Percentiles rank a stretch among this genome's conserved stretches.
These are phyloP conservation scores for Plebejus argus DNA, from an alignment of 2,888 invertebrate species.

Conservation along the genomic window DNA sequence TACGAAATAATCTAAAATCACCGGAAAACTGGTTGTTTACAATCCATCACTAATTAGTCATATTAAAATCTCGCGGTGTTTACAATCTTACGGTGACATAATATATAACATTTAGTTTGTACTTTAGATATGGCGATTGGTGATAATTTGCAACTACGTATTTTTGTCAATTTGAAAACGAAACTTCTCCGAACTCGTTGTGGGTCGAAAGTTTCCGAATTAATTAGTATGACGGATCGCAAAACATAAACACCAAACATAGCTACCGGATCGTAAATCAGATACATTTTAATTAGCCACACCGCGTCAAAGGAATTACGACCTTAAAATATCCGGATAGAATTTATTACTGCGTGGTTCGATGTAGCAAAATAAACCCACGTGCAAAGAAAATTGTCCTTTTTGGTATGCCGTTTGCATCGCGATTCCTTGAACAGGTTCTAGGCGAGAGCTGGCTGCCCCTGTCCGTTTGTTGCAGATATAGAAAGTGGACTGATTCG, in stretches of 20 bases:
- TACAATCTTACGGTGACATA: too few relatives aligned
- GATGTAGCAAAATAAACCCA: conserved; percentile 36
- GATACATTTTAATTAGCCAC: conserved; percentile 12
- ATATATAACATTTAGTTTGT: too few relatives aligned
- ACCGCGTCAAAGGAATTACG: background rate
- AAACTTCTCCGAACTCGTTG: conserved; percentile 14
- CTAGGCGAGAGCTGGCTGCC: conserved; percentile 60
- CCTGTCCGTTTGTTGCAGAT: conserved; percentile 45
- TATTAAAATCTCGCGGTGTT: too few relatives aligned
- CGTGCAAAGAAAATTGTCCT: conserved; percentile 42
- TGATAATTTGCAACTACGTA: background rate
- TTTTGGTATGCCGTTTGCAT: conserved; percentile 62
- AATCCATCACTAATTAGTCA: too few relatives aligned
- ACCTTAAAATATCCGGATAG: background rate
- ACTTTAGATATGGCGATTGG: background rate
- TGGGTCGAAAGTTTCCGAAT: conserved; percentile 23
- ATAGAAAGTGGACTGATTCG: conserved; percentile 53
- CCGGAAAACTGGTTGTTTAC: too few relatives aligned
- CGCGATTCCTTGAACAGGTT: conserved; percentile 50
- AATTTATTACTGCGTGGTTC: background rate
- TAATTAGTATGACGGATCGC: conserved; percentile 9
- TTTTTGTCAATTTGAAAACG: background rate
- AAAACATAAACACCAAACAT: conserved; percentile 28
- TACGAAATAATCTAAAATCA: too few relatives aligned
- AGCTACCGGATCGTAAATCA: background rate